Base-by-base conservation (phyloP, 1,140 invertebrate species). In the Thalassaphorura encarpata region DNA sequence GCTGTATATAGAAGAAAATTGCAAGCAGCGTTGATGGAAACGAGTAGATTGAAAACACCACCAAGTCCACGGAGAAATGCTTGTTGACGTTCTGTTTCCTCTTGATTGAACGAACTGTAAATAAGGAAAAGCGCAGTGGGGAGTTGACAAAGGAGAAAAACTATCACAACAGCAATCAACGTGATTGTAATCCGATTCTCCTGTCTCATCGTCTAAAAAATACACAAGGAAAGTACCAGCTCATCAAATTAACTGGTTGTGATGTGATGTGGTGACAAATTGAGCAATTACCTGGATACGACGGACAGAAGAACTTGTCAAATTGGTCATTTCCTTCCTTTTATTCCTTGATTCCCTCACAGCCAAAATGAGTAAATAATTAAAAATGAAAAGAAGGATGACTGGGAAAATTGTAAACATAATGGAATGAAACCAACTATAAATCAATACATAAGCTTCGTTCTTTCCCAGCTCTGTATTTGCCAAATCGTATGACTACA, bases 1-100 rank as follows among this genome's bases (percentile, higher is more conserved):
- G 81, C 79, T 56, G 83, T 86, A 69, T 88, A 88, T 31, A 88
- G 71, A 46, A 88, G 73, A 70, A 88, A 80, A 64, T 80, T 80
- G 6, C 69, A 71, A 18, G 72, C 69, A 29, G 60, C 60, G 71
- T 87, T 87, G 31, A 86, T 70, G 28, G 79, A 77, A 6, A 82
- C 74, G 19, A 88, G 70, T 21, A 85, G 73, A 69, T 87, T 87
- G 68, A 79, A 83, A 24, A 87, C 77, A 70, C 86, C 87, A 8
- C 81, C 81, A 2, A 83, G 68, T 41, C 48, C 33, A 67, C 56
- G 19, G 65, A 53, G 47, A 16, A 61, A 48, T 18, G 24, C n/a
- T 19, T 36, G 39, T 40, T 68, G 8, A 65, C 47, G 3, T 51
- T 56, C 16, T 60, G 33, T 5, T 68, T 66, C 36, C 69, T 69